Conservation (phyloP, 2,888 invertebrate genomes). For the Rugalucina vietnamica region DNA sequence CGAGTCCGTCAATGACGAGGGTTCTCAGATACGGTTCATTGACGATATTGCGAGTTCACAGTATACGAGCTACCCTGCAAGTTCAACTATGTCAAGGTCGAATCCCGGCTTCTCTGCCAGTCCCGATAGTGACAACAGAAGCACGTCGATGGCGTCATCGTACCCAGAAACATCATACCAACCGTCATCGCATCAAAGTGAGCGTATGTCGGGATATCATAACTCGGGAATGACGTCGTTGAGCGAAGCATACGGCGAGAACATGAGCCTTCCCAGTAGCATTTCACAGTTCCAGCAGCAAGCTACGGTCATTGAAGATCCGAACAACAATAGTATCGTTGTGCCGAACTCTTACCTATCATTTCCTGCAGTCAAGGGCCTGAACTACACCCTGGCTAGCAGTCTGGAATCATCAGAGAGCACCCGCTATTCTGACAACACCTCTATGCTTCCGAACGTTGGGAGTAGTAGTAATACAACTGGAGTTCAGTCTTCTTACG, state of each 20-base stretch:
- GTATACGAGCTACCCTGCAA: conserved; percentile 59
- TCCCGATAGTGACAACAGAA: not conserved
- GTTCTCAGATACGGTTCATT: not conserved
- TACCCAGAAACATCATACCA: conserved; percentile 53
- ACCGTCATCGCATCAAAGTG: conserved; percentile 34
- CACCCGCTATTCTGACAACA: conserved; percentile 70
- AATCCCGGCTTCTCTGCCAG: conserved; percentile 15
- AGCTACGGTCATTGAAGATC: conserved; percentile 39
- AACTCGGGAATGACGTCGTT: conserved; percentile 49
- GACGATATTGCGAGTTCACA: conserved; percentile 31
- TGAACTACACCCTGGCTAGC: conserved; percentile 61
- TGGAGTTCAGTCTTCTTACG: conserved; percentile 54
- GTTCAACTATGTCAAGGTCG: conserved; percentile 38
- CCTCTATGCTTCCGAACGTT: conserved; percentile 72
- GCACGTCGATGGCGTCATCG: conserved; percentile 35
- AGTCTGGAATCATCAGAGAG: conserved; percentile 65
- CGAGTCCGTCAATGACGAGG: conserved; percentile 54
- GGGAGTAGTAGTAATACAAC: conserved; percentile 71
- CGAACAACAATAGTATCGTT: conserved; percentile 55
- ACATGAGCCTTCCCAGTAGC: conserved; percentile 69
- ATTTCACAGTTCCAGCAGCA: conserved; percentile 66
- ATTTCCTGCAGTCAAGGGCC: conserved; percentile 47
- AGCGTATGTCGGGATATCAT: conserved; percentile 42
- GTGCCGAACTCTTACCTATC: conserved; percentile 62
- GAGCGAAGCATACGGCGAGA: conserved; percentile 55